Evolutionary conservation across 1,140 invertebrate genomes (phyloP), one percentile per base, ranked within the genome.

Genomic region (Anagrus nilaparvatae): DNA sequence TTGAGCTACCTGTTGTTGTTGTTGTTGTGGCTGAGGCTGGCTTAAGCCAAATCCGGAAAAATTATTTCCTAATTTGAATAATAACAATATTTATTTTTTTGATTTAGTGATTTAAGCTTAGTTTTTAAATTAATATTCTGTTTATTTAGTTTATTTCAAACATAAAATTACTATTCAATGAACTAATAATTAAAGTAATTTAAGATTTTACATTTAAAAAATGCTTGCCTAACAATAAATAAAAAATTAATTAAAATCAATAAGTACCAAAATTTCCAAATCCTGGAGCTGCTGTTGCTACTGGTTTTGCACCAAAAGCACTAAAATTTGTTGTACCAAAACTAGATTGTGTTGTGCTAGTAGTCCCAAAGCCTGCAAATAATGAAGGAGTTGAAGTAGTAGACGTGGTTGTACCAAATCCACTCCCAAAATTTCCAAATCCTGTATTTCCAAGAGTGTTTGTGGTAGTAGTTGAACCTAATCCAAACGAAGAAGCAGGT

Each of bases 1-100:
- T 29, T 74, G 73, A 40, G 75, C 75, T 37, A 71, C 75, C 27
- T 74, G 75, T 25, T 71, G 70, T 10, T 69, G 69, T 44, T 68
- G 65, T 39, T 61, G 61, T 27, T 58, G 53, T 31, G 56, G 55
- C 42, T 70, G 70, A 30, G 73, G 73, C 35, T 74, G 76, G 34
- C 47, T 55, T 34, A 46, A 45, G 9, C 61, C 59, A 50, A 61
- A 62, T 2, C 56, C 49, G 3, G 48, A 10, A 20, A 61, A 60
- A 35, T 49, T 50, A 33, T 44, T 47, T 5, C 50, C 53, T 53
- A 20, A 18, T 12, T 17, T 35, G 29, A 31, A 31, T 30, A 17
- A 31, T 17, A 9, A 21, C 14, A 42, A 43, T 18, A 43, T 12
- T 21, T 3, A 37, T 37, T 30, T 19, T 27, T 12, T 25, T 31